Percentiles rank a stretch among this genome's conserved stretches.
Conservation (phyloP, 2,113 vertebrate genomes). For the Neomonachus schauinslandi region DNA sequence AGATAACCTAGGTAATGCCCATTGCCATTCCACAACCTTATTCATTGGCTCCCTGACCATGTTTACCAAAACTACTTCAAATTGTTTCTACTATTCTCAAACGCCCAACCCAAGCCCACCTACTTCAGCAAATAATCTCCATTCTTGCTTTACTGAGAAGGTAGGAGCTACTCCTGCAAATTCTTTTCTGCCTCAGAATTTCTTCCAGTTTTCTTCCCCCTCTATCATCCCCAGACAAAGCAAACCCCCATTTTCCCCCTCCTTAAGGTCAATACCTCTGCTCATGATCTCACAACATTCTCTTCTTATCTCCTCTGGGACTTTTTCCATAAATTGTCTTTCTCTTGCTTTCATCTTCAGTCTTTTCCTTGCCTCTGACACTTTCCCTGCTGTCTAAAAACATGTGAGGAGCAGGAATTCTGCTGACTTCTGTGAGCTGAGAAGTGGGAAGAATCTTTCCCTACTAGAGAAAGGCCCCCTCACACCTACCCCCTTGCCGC, state of each 20-base stretch:
- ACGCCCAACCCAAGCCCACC: background rate
- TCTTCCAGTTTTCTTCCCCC: conserved; percentile 26
- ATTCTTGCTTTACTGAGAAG: conserved; percentile 20
- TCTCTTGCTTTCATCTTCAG: background rate
- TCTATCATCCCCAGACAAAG: background rate
- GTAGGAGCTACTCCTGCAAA: background rate
- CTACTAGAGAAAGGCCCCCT: background rate
- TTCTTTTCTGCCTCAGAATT: conserved; percentile 1
- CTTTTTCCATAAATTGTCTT: background rate
- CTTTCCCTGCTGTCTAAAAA: conserved; percentile 1
- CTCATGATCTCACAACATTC: background rate
- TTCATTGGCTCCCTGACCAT: background rate
- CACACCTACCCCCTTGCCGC: background rate
- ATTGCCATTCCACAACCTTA: background rate
- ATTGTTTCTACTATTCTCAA: conserved; percentile 17
- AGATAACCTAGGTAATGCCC: background rate
- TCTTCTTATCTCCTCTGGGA: background rate
- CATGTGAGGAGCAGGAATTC: background rate
- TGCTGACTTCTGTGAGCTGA: background rate
- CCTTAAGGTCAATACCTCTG: background rate
- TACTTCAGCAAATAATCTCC: conserved; percentile 24
- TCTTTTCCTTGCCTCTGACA: background rate
- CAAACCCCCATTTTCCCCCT: background rate
- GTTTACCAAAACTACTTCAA: conserved; percentile 43
- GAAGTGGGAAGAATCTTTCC: background rate